Base-by-base conservation (phyloP, 2,113 vertebrate species). In the Sminthopsis crassicaudata region DNA sequence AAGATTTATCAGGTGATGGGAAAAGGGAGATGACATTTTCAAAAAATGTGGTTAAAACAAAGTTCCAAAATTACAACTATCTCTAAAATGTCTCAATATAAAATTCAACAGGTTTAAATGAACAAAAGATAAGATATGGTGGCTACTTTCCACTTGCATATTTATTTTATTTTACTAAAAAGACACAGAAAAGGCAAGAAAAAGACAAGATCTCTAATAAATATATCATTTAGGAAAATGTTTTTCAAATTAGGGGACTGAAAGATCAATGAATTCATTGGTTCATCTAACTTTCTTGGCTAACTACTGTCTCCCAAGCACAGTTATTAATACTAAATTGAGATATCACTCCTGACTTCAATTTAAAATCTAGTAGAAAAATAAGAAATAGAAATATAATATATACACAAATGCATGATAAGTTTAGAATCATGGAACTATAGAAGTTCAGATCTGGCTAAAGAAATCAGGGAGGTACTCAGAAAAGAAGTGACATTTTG, bases 1-100 rank as follows among this genome's bases (percentile, higher is more conserved):
- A 98, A 98, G 91, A 9, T 96, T 97, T 98, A 95, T 94, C 97
- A 98, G 95, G 97, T 96, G 97, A 98, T 96, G 98, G 97, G 97
- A 92, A 98, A 98, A 98, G 91, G 91, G 96, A 97, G 96, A 98
- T 95, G 96, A 95, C 90, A 95, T 97, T 98, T 98, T 98, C 55
- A 22, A 95, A 98, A 95, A 95, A 94, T 95, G 92, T 96, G 91
- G 53, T 53, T 98, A 98, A 98, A 98, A 96, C 97, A 96, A 97
- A 96, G 96, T 60, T 97, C 97, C 90, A 92, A 93, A 67, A 96
- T 95, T 93, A 98, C 92, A 98, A 96, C 98, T 98, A 97, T 97
- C 93, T 97, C 97, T 96, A 96, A 98, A 98, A 97, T 51, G 76
- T 94, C 97, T 98, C 97, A 98, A 98, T 96, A 90, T 46, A 96